Percentiles rank a stretch among this genome's conserved stretches.
Evolutionary conservation across 2,888 invertebrate genomes (phyloP).

Genomic region (Andrena camellia): DNA sequence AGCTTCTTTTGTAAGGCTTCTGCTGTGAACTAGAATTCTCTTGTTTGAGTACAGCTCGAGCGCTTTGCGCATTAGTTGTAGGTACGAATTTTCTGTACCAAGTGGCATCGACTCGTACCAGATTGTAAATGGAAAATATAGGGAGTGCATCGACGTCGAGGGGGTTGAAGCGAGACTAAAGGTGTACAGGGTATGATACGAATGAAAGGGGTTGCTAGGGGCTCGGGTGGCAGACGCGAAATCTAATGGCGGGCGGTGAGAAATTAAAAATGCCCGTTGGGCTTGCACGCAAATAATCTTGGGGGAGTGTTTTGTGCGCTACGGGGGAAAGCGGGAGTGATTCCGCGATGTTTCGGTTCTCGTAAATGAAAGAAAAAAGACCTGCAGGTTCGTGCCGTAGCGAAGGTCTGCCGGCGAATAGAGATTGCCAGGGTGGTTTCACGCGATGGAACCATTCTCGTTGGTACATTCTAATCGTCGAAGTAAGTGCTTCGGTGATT

Average conservation of each 20-base stretch:
- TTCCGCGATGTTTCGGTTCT: slow-evolving; percentile 40
- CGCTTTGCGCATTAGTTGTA: not conserved
- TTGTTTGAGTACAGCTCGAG: too few species aligned
- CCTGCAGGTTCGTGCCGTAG: not conserved
- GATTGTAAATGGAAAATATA: not conserved
- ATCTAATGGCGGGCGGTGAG: slow-evolving; percentile 57
- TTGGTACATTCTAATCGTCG: slow-evolving; percentile 27
- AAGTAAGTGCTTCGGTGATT: slow-evolving; percentile 30
- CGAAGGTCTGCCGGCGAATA: slow-evolving; percentile 1
- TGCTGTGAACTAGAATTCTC: too few species aligned
- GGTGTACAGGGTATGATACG: not conserved
- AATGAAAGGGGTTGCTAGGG: slow-evolving; percentile 10
- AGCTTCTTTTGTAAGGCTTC: too few species aligned
- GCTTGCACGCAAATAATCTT: slow-evolving; percentile 47
- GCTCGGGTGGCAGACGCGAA: slow-evolving; percentile 17
- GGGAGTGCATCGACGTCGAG: not conserved
- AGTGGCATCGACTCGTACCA: not conserved
- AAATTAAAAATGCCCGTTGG: slow-evolving; percentile 71
- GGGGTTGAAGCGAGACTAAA: not conserved
- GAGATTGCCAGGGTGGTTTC: slow-evolving; percentile 32
- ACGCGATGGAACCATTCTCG: slow-evolving; percentile 8
- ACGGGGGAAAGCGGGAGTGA: slow-evolving; percentile 17
- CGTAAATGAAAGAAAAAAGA: slow-evolving; percentile 23
- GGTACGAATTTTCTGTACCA: not conserved
- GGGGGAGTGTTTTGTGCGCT: slow-evolving; percentile 41